Conservation (phyloP, 2,888 invertebrate species). For the Melanotus villosus region DNA sequence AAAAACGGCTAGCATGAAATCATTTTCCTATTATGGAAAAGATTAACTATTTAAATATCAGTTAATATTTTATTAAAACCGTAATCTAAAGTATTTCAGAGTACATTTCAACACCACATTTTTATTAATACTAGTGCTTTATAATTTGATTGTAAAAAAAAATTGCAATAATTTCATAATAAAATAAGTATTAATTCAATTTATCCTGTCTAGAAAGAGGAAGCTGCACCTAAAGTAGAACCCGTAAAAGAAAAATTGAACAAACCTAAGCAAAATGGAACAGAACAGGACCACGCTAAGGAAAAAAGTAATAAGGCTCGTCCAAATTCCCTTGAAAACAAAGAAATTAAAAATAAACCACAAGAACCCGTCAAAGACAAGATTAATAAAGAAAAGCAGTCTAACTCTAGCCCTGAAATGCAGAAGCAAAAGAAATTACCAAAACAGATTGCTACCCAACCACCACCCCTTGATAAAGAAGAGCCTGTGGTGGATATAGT, state of each 20-base stretch:
- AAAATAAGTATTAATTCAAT: too few species aligned
- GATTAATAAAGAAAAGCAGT: constrained; percentile 7
- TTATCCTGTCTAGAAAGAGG: constrained; percentile 19
- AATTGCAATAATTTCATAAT: too few species aligned
- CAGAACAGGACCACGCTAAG: constrained; percentile 47
- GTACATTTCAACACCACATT: too few species aligned
- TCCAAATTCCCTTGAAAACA: constrained; percentile 13
- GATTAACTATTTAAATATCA: too few species aligned
- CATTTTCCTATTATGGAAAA: too few species aligned
- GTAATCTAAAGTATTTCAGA: too few species aligned
- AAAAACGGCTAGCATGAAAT: too few species aligned
- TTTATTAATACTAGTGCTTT: too few species aligned
- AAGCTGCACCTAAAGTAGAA: constrained; percentile 45
- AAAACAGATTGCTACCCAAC: constrained; percentile 31
- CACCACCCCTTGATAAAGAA: constrained; percentile 32
- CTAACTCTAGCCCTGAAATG: constrained; percentile 21
- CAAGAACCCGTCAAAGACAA: constrained; percentile 25
- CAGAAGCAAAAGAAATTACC: constrained; percentile 56
- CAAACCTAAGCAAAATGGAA: constrained; percentile 61
- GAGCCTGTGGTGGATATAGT: constrained; percentile 28
- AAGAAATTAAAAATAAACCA: constrained; percentile 25
- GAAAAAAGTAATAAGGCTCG: constrained; percentile 14
- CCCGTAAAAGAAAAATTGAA: constrained; percentile 36
- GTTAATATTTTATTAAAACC: too few species aligned
- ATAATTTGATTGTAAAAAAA: too few species aligned